Percentiles rank a stretch among this genome's conserved stretches.
Conservation (phyloP, 1,140 invertebrate genomes). For the Danaus melanippus region DNA sequence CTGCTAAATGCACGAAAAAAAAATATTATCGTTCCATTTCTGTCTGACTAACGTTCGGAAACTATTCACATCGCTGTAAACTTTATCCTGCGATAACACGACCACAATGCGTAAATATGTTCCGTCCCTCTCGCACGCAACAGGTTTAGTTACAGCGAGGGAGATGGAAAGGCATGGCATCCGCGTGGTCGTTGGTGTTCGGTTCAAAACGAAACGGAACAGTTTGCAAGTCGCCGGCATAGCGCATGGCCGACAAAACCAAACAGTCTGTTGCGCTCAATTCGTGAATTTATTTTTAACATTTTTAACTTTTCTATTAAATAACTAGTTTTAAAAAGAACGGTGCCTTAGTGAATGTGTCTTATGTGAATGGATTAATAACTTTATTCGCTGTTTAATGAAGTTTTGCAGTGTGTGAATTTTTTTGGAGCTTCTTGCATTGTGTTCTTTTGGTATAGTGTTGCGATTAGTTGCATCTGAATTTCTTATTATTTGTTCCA, state of each 20-base stretch:
- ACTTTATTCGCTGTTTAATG: slow-evolving; percentile 25
- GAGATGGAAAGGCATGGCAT: slow-evolving; percentile 62
- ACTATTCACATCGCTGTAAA: slow-evolving; percentile 64
- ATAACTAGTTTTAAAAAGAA: slow-evolving; percentile 34
- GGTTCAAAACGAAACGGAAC: slow-evolving; percentile 55
- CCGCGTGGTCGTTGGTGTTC: slow-evolving; percentile 63
- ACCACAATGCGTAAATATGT: slow-evolving; percentile 33
- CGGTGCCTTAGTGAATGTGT: slow-evolving; percentile 68
- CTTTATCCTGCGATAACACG: slow-evolving; percentile 64
- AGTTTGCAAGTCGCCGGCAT: slow-evolving; percentile 69
- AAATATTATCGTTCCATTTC: slow-evolving; percentile 56
- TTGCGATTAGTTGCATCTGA: slow-evolving; percentile 33
- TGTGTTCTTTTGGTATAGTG: slow-evolving; percentile 67
- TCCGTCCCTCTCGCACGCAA: slow-evolving; percentile 40
- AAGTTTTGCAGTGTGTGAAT: slow-evolving; percentile 47
- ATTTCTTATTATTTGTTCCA: slow-evolving; percentile 47
- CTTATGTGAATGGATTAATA: slow-evolving; percentile 59
- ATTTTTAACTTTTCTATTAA: slow-evolving; percentile 43
- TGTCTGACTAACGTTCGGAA: slow-evolving; percentile 52
- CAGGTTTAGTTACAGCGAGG: slow-evolving; percentile 40
- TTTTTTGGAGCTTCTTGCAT: slow-evolving; percentile 45
- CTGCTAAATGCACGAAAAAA: slow-evolving; percentile 56
- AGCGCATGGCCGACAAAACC: slow-evolving; percentile 55
- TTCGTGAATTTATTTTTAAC: slow-evolving; percentile 52
- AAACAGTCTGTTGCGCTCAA: slow-evolving; percentile 60